Conservation (phyloP, 2,888 invertebrate species). For the Melolontha melolontha region DNA sequence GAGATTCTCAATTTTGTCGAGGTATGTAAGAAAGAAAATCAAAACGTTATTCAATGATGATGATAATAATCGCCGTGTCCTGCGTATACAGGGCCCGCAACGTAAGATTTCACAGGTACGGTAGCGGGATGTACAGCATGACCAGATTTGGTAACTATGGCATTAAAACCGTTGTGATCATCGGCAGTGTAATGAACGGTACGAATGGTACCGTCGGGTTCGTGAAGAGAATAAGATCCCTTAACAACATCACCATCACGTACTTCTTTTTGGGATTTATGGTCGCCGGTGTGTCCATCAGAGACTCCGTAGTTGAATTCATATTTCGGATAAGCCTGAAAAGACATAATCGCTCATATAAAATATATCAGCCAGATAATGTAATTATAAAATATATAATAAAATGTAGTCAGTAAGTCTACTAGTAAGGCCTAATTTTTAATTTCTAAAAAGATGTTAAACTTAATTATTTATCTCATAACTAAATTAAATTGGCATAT, state of each 20-base stretch:
- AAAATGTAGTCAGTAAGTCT: too few relatives aligned
- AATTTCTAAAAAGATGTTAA: too few relatives aligned
- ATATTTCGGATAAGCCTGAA: slow-evolving; percentile 71
- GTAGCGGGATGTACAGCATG: slow-evolving; percentile 70
- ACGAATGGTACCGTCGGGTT: slow-evolving; percentile 64
- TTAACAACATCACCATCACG: slow-evolving; percentile 74
- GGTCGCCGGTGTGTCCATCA: slow-evolving; percentile 72
- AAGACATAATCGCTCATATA: slow-evolving; percentile 1
- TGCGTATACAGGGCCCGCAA: slow-evolving; percentile 59
- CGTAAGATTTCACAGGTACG: slow-evolving; percentile 63
- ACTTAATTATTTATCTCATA: too few relatives aligned
- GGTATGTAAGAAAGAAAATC: background rate
- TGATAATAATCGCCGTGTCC: slow-evolving; percentile 39
- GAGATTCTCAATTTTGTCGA: slow-evolving; percentile 7
- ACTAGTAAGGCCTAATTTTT: too few relatives aligned
- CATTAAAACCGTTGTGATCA: slow-evolving; percentile 78
- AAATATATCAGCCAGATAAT: background rate
- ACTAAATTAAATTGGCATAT: too few relatives aligned
- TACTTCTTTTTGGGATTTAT: slow-evolving; percentile 65
- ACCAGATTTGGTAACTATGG: slow-evolving; percentile 75
- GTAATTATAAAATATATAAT: too few relatives aligned
- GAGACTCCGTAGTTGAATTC: slow-evolving; percentile 75
- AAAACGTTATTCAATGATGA: slow-evolving; percentile 35
- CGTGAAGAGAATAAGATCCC: slow-evolving; percentile 68
- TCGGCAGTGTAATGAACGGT: slow-evolving; percentile 77